Conservation (phyloP, 2,797 vertebrate genomes). For the Paratrypauchen microcephalus region DNA sequence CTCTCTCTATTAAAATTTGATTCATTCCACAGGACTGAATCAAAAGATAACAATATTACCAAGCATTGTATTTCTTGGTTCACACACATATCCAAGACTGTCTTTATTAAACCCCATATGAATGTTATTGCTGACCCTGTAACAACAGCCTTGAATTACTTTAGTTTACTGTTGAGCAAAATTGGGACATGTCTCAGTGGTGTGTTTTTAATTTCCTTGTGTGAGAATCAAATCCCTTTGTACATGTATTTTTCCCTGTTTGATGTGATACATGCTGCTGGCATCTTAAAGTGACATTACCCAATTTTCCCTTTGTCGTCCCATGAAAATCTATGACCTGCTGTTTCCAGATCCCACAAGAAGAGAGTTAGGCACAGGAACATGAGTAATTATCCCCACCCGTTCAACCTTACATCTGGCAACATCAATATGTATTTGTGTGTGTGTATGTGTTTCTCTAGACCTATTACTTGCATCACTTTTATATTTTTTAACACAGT, state of each 20-base stretch:
- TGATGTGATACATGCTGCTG: conserved; percentile 4
- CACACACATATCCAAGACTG: not conserved
- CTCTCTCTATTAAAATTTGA: no score
- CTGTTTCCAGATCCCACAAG: not conserved
- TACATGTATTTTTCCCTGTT: conserved; percentile 3
- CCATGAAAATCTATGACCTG: not conserved
- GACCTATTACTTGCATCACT: not conserved
- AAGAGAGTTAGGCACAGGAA: not conserved
- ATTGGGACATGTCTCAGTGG: not conserved
- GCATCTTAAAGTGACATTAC: conserved; percentile 1
- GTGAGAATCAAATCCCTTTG: not conserved
- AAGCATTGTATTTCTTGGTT: not conserved
- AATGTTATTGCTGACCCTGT: not conserved
- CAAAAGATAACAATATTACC: not conserved
- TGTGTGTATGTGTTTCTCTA: not conserved
- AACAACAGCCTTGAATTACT: not conserved
- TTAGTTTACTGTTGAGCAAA: conserved; percentile 8
- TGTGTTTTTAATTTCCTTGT: conserved; percentile 1
- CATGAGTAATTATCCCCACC: not conserved
- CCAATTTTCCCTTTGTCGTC: not conserved
- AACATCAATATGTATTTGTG: not conserved
- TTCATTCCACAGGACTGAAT: no score
- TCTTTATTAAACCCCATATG: not conserved
- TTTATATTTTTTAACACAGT: conserved; percentile 2
- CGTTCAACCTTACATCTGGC: not conserved